Evolutionary conservation across 2,888 invertebrate species (phyloP).

Genomic region (Microplitis manilae): DNA sequence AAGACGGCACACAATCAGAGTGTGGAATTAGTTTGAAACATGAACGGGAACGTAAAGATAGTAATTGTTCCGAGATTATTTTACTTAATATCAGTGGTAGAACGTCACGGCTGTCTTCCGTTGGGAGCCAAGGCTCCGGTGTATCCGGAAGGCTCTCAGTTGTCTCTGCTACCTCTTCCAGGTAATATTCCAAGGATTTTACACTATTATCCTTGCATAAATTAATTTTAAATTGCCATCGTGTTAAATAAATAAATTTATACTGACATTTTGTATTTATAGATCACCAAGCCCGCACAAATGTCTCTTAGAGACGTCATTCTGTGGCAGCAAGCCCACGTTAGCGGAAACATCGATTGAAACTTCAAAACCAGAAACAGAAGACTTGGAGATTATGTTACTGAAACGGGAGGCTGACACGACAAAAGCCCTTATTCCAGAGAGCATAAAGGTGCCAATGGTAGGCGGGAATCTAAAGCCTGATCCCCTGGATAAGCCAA

Average conservation of each 20-base stretch:
- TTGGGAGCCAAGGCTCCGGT: constrained; percentile 85
- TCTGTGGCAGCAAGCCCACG: constrained; percentile 87
- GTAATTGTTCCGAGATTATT: constrained; percentile 84
- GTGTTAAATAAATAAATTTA: too few species aligned
- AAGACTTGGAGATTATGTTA: constrained; percentile 75
- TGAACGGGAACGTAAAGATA: constrained; percentile 80
- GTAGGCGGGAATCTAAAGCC: constrained; percentile 78
- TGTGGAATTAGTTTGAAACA: constrained; percentile 69
- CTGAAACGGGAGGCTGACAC: constrained; percentile 78
- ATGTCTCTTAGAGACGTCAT: constrained; percentile 91
- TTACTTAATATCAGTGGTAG: constrained; percentile 81
- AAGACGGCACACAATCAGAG: constrained; percentile 67
- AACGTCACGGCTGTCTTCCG: constrained; percentile 86
- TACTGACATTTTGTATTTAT: not conserved
- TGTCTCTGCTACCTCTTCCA: constrained; percentile 67
- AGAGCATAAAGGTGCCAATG: constrained; percentile 74
- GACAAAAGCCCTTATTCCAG: constrained; percentile 78
- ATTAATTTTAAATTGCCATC: too few species aligned
- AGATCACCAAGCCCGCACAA: constrained; percentile 92
- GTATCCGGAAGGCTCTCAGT: constrained; percentile 71
- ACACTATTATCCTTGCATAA: too few species aligned
- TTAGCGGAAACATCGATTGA: constrained; percentile 66
- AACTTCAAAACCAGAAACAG: constrained; percentile 74
- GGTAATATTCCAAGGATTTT: constrained; percentile 52
- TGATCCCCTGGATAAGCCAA: constrained; percentile 79